These are phyloP conservation scores for Tetragonisca angustula DNA, from an alignment of 2,888 invertebrate genomes.

Conservation along the genomic window DNA sequence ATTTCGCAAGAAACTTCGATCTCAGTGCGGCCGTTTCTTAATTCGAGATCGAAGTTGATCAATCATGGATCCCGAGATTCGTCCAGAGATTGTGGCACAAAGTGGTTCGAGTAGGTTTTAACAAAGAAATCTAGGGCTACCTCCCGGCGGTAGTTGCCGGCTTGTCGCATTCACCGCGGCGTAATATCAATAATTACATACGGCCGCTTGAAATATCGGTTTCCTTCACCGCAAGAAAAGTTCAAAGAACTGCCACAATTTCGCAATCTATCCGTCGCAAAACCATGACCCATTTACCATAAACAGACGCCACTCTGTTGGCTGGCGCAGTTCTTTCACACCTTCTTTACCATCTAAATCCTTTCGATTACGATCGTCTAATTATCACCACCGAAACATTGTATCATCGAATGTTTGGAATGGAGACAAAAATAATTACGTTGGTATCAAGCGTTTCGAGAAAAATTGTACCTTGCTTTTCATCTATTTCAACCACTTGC, in stretches of 20 bases:
- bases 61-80: no score
- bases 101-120: conserved; percentile 12
- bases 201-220: conserved; percentile 56
- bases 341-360: conserved; percentile 29
- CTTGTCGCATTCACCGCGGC: conserved; percentile 43
- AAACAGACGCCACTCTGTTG: conserved; percentile 43
- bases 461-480: no score
- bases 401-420: no score
- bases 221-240: conserved; percentile 59
- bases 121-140: conserved; percentile 40
- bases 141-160: conserved; percentile 4
- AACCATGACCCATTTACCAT: conserved; percentile 59
- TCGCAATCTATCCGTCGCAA: conserved; percentile 56
- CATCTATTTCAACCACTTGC: no score
- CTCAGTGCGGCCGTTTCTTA: no score
- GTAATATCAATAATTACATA: conserved; percentile 60
- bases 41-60: no score
- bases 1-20: no score
- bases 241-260: conserved; percentile 61
- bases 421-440: no score
- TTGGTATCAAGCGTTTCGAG: no score
- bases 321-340: conserved; percentile 41
- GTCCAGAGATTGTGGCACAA: no score
- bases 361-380: background rate
- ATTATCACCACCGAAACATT: no score